These are phyloP conservation scores for Patagioenas fasciata DNA, from an alignment of 2,113 vertebrate genomes.

Conservation along the genomic window DNA sequence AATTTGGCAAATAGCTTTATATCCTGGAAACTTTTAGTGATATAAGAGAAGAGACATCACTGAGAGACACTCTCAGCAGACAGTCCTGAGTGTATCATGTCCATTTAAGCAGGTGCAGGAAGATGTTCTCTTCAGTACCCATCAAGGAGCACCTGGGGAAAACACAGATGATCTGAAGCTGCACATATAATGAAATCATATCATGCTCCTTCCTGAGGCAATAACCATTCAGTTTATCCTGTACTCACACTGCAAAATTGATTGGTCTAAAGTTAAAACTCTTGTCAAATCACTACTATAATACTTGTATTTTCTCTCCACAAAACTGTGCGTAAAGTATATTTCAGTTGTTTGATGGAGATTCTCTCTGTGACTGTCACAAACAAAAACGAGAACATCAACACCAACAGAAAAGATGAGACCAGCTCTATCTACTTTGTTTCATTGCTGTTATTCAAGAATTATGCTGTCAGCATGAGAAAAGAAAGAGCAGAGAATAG, in stretches of 20 bases:
- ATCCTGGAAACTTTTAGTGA: background rate
- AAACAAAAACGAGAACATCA: background rate
- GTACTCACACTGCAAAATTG: background rate
- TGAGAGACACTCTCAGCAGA: background rate
- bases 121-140: background rate
- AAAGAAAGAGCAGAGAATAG: background rate
- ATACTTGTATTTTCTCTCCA: background rate
- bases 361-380: background rate
- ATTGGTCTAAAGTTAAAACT: background rate
- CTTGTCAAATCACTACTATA: background rate
- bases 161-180: background rate
- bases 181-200: background rate
- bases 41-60: background rate
- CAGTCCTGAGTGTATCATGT: background rate
- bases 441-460: background rate
- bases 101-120: background rate
- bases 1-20: background rate
- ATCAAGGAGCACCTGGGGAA: background rate
- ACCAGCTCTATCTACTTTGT: background rate
- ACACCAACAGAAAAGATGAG: background rate
- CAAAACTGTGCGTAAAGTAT: background rate
- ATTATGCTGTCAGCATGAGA: background rate
- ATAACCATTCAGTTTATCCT: background rate
- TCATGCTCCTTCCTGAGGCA: background rate
- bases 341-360: background rate